A percentile compares a stretch with the other conserved stretches of the same genome.
Evolutionary conservation across 53 echinoderm and acorn worm species (phyloP).

Genomic region (Luidia sarsii): DNA sequence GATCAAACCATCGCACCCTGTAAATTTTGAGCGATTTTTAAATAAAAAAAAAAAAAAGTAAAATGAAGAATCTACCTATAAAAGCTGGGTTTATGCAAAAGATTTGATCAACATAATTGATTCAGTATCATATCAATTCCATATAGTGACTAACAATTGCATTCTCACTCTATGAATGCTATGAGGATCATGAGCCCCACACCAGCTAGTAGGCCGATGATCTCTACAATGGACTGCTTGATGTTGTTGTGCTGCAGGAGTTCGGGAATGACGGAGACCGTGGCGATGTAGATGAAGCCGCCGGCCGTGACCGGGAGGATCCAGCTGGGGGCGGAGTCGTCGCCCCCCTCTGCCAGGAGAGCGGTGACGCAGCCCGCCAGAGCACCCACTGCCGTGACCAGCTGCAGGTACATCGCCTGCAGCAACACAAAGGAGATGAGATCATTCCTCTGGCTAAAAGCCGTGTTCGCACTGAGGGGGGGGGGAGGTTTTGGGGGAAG

Average conservation of each 20-base stretch:
- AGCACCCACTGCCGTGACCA: conserved; percentile 90
- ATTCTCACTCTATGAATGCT: conserved; percentile 68
- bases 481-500: not conserved
- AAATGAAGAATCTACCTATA: no score
- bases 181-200: conserved; percentile 88
- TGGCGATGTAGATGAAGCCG: conserved; percentile 98
- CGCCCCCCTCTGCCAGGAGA: conserved; percentile 86
- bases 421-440: conserved; percentile 6
- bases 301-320: conserved; percentile 98
- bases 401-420: conserved; percentile 96
- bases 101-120: no score
- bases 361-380: conserved; percentile 87
- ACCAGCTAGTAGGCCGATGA: conserved; percentile 74
- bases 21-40: not conserved
- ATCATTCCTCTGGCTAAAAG: not conserved
- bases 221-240: conserved; percentile 81
- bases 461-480: not conserved
- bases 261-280: conserved; percentile 95
- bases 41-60: not conserved
- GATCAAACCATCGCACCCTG: no score
- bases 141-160: no score
- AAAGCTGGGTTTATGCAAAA: not conserved
- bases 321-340: conserved; percentile 77
- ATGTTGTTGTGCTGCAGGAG: conserved; percentile 76
- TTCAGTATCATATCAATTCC: no score